These are phyloP conservation scores for Ophion ellenae DNA, from an alignment of 2,888 invertebrate species.

Conservation along the genomic window DNA sequence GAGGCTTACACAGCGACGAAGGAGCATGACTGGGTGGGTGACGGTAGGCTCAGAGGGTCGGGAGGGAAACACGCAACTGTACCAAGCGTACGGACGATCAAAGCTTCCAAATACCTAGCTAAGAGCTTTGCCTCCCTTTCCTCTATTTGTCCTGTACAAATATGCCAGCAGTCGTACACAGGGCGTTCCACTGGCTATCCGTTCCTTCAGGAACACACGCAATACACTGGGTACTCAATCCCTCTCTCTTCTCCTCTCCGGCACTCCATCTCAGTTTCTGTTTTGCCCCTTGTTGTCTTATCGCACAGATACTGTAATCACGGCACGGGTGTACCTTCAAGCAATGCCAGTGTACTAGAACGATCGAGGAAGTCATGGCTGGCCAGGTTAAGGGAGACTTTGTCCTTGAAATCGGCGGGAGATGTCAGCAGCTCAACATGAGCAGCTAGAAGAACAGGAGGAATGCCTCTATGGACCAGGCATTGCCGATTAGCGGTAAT, in stretches of 20 bases:
- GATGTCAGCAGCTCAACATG: no score
- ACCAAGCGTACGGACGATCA: not conserved
- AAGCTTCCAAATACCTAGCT: not conserved
- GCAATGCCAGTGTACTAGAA: no score
- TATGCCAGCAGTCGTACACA: not conserved
- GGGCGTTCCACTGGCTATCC: not conserved
- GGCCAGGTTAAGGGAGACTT: no score
- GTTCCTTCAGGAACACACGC: not conserved
- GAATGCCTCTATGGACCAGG: no score
- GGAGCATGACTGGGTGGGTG: not conserved
- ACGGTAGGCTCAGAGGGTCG: not conserved
- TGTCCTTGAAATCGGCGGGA: no score
- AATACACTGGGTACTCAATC: not conserved
- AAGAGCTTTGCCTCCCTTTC: not conserved
- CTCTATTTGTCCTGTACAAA: not conserved
- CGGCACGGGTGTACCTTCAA: not conserved
- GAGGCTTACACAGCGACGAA: not conserved
- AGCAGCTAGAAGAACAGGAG: no score
- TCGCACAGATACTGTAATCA: not conserved
- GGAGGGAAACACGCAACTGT: not conserved
- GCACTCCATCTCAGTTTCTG: conserved; percentile 16
- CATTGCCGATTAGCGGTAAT: no score
- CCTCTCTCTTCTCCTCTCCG: conserved; percentile 27
- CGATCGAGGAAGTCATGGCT: no score
- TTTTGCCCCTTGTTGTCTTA: not conserved